Evolutionary conservation across 2,888 invertebrate genomes (phyloP).

Genomic region (Pocota personata): DNA sequence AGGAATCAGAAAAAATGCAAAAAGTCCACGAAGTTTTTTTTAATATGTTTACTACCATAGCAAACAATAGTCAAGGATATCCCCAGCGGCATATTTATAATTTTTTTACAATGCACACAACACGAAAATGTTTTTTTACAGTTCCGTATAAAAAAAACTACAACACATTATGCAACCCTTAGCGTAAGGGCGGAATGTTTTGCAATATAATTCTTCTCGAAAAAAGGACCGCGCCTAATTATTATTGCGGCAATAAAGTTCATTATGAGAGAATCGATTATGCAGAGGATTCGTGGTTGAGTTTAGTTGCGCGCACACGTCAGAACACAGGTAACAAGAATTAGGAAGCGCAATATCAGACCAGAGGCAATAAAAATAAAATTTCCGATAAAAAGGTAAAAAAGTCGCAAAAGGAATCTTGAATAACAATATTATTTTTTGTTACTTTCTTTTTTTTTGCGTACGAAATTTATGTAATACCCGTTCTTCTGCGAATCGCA

Average conservation of each 20-base stretch:
- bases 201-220: slow-evolving; percentile 46
- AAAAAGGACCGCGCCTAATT: slow-evolving; percentile 41
- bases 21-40: not conserved
- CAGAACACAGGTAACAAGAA: slow-evolving; percentile 39
- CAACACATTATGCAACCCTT: slow-evolving; percentile 61
- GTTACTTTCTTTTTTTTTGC: slow-evolving; percentile 40
- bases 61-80: slow-evolving; percentile 52
- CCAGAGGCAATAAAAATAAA: slow-evolving; percentile 39
- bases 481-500: slow-evolving; percentile 51
- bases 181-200: slow-evolving; percentile 60
- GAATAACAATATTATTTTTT: slow-evolving; percentile 9
- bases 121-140: slow-evolving; percentile 1
- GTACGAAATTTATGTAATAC: slow-evolving; percentile 55
- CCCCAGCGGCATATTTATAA: slow-evolving; percentile 4
- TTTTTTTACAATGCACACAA: slow-evolving; percentile 10
- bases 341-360: slow-evolving; percentile 13
- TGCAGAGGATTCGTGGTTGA: slow-evolving; percentile 42
- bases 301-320: slow-evolving; percentile 25
- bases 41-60: slow-evolving; percentile 37
- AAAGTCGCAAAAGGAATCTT: not conserved
- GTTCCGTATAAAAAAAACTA: slow-evolving; percentile 26
- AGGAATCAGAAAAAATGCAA: slow-evolving; percentile 2
- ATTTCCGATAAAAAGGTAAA: slow-evolving; percentile 8
- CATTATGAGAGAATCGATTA: slow-evolving; percentile 37
- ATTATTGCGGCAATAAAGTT: slow-evolving; percentile 59